phyloP scores from a whole-genome alignment of 2,888 invertebrate genomes.

The Dolomedes plantarius region DNA sequence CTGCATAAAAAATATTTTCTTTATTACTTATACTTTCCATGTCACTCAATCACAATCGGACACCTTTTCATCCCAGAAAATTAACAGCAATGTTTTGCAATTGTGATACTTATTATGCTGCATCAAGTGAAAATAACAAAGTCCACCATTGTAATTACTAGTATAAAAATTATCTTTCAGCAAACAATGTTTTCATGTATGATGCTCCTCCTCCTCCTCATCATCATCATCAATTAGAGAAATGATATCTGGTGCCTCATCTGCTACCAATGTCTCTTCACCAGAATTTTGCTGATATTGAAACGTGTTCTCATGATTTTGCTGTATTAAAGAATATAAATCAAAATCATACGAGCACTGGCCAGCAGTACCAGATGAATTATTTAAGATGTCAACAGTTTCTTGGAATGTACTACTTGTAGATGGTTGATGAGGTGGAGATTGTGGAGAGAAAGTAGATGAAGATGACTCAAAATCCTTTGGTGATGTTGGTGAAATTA shows the following conservation, averaged over 20 bases:
- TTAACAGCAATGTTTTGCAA: too few species aligned
- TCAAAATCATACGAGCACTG: slow-evolving; percentile 21
- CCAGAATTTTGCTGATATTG: neutral
- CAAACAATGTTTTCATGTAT: too few species aligned
- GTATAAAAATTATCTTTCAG: too few species aligned
- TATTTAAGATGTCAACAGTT: slow-evolving; percentile 8
- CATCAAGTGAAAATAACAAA: too few species aligned
- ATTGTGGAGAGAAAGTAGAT: neutral
- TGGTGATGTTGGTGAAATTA: neutral
- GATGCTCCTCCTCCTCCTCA: too few species aligned
- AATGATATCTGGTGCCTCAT: slow-evolving; percentile 9
- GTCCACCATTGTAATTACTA: too few species aligned
- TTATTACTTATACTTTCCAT: too few species aligned
- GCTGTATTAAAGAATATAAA: slow-evolving; percentile 37
- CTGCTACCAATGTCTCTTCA: neutral
- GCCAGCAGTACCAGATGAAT: neutral
- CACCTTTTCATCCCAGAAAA: too few species aligned
- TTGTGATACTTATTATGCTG: too few species aligned
- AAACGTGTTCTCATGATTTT: neutral
- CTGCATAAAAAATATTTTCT: too few species aligned
- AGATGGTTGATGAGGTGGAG: slow-evolving; percentile 15
- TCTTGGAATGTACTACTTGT: neutral
- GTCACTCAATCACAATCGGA: too few species aligned
- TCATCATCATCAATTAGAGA: too few species aligned
- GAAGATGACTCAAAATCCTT: neutral